phyloP scores from a whole-genome alignment of 2,113 vertebrate genomes.

The Sylvilagus bachmani region DNA sequence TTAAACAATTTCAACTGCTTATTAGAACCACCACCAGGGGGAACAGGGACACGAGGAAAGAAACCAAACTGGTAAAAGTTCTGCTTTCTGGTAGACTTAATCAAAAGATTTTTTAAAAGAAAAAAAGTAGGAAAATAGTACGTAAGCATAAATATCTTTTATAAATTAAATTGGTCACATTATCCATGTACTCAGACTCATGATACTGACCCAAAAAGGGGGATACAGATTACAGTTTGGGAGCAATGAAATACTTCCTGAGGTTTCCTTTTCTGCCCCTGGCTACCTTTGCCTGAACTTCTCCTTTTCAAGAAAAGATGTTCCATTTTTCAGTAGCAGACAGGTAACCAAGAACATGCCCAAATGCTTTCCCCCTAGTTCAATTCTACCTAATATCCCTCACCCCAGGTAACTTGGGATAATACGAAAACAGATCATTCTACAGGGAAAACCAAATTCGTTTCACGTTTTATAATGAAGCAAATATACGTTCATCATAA shows the following conservation, averaged over 20 bases:
- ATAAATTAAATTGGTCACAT: background rate
- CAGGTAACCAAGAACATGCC: background rate
- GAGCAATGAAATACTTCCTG: background rate
- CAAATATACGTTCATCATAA: background rate
- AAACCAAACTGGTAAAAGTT: background rate
- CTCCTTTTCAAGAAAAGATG: background rate
- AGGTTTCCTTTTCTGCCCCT: background rate
- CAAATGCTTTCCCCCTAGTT: background rate
- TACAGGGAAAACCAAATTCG: background rate
- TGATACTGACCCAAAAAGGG: background rate
- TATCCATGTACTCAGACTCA: background rate
- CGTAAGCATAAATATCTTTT: constrained; percentile 15
- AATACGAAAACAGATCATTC: background rate
- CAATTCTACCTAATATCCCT: background rate
- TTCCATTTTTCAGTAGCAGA: background rate
- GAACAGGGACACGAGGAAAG: background rate
- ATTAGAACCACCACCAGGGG: background rate
- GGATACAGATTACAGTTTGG: background rate
- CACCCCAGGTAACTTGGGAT: background rate
- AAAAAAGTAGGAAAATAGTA: background rate
- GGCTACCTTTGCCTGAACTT: background rate
- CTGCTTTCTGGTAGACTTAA: background rate
- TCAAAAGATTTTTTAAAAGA: background rate
- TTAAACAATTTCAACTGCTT: background rate
- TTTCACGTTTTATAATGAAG: constrained; percentile 38